Conservation (phyloP, 1,140 invertebrate genomes). For the Littorina saxatilis region DNA sequence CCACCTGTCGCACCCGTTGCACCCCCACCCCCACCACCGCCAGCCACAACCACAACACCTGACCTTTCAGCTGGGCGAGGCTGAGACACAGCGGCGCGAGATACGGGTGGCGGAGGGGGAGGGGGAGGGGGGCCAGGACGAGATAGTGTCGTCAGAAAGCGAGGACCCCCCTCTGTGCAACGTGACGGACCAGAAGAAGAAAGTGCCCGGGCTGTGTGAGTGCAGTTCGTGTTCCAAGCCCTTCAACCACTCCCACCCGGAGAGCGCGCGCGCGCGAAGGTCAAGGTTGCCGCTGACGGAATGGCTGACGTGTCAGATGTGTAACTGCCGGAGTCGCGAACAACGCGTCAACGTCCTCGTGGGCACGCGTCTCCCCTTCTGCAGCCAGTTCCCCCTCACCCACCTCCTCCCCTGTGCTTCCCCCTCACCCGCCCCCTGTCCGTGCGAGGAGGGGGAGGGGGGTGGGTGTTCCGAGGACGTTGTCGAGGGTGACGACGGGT, state of each 20-base stretch:
- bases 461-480: neutral
- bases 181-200: neutral
- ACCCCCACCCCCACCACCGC: neutral
- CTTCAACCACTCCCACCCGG: neutral
- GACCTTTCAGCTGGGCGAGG: neutral
- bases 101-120: neutral
- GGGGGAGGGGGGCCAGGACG: neutral
- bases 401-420: slow-evolving; percentile 5
- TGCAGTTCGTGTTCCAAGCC: neutral
- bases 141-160: neutral
- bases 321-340: neutral
- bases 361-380: slow-evolving; percentile 21
- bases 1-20: neutral
- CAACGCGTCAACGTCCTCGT: neutral
- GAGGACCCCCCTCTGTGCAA: neutral
- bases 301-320: slow-evolving; percentile 22
- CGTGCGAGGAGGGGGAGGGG: neutral
- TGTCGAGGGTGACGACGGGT: too few relatives aligned
- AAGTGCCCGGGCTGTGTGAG: slow-evolving; percentile 1
- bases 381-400: neutral
- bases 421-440: neutral
- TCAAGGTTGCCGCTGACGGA: neutral
- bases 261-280: neutral
- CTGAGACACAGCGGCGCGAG: neutral
- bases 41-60: slow-evolving; percentile 13